Percentiles rank a stretch among this genome's conserved stretches.
Evolutionary conservation across 2,888 invertebrate species (phyloP).

Genomic region (Spisula solida): DNA sequence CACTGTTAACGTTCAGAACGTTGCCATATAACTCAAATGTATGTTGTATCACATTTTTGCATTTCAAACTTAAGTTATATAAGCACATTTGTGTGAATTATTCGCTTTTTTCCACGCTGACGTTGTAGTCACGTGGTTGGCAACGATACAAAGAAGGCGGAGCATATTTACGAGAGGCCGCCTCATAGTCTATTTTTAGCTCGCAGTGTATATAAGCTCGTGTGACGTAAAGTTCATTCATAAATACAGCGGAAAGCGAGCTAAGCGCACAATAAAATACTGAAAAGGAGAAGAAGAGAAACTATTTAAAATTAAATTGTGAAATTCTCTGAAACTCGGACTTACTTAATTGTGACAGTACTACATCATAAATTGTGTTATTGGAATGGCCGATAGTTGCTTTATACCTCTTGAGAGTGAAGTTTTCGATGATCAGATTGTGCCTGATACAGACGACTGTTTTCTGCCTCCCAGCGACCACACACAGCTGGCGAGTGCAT

Average conservation of each 20-base stretch:
- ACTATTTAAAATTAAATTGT: slow-evolving; percentile 14
- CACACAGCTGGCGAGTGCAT: slow-evolving; percentile 47
- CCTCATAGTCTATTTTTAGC: slow-evolving; percentile 65
- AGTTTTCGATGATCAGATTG: slow-evolving; percentile 84
- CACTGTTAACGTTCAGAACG: background rate
- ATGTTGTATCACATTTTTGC: background rate
- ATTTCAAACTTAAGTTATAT: background rate
- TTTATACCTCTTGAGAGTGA: slow-evolving; percentile 73
- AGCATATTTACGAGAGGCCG: slow-evolving; percentile 45
- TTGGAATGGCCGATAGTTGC: slow-evolving; percentile 83
- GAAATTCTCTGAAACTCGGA: slow-evolving; percentile 18
- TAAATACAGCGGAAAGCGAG: slow-evolving; percentile 58
- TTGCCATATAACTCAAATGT: background rate
- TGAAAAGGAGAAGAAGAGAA: background rate
- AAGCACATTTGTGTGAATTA: background rate
- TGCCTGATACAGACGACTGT: slow-evolving; percentile 84
- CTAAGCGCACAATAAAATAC: background rate
- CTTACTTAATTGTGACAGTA: slow-evolving; percentile 29
- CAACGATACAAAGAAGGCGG: slow-evolving; percentile 50
- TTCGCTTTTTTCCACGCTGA: slow-evolving; percentile 9
- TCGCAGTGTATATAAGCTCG: slow-evolving; percentile 42
- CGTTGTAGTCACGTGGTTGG: slow-evolving; percentile 38
- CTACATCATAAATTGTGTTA: slow-evolving; percentile 30
- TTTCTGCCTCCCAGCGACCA: slow-evolving; percentile 78
- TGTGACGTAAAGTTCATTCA: slow-evolving; percentile 66